Percentiles rank a stretch among this genome's conserved stretches.
These are phyloP conservation scores for Drosophila arizonae DNA, from an alignment of 1,140 invertebrate genomes.

Conservation along the genomic window DNA sequence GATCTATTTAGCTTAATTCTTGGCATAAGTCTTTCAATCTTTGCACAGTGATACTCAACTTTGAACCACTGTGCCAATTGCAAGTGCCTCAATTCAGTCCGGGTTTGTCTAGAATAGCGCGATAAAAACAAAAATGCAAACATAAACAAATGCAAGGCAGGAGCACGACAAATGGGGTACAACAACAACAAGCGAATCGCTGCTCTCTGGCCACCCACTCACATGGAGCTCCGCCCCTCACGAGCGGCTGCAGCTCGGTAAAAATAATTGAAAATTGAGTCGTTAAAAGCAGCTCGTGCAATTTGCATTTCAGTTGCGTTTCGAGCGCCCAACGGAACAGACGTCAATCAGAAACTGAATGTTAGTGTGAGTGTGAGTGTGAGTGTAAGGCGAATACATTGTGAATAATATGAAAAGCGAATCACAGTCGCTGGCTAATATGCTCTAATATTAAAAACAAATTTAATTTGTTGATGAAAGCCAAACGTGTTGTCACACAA, in stretches of 20 bases:
- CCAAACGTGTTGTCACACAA: background rate
- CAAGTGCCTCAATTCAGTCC: background rate
- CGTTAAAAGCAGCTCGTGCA: constrained; percentile 31
- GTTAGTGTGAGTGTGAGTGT: background rate
- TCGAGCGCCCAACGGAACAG: constrained; percentile 48
- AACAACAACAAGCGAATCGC: no score
- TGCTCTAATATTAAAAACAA: background rate
- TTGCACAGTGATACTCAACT: no score
- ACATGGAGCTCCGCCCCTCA: background rate
- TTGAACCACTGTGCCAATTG: constrained; percentile 12
- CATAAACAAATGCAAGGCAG: constrained; percentile 21
- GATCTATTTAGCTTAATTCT: no score
- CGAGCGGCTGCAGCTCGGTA: constrained; percentile 20
- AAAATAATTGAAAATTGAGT: constrained; percentile 15
- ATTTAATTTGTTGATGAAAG: background rate
- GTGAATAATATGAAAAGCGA: constrained; percentile 3
- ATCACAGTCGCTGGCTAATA: constrained; percentile 11
- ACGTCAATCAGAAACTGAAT: constrained; percentile 13
- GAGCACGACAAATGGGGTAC: background rate
- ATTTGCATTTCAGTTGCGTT: constrained; percentile 75
- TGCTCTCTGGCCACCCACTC: constrained; percentile 6
- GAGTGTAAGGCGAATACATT: constrained; percentile 9
- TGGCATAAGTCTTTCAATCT: no score
- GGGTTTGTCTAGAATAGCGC: constrained; percentile 31
- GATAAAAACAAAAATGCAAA: constrained; percentile 24